Conservation (phyloP, 2,113 vertebrate species). For the Callaeas wilsoni region DNA sequence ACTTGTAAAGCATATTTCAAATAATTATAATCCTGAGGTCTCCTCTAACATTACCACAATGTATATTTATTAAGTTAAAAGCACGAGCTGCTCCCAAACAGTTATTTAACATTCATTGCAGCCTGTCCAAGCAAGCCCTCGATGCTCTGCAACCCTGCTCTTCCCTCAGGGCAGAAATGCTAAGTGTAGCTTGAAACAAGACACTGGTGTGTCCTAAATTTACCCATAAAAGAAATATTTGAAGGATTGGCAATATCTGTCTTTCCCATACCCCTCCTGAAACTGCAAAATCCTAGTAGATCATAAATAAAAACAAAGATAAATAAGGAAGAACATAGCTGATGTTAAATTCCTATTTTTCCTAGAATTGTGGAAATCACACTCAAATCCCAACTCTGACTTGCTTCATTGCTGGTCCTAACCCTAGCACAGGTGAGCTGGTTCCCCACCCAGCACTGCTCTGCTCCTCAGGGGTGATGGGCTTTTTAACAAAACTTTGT, state of each 20-base stretch:
- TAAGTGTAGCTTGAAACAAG: conserved; percentile 26
- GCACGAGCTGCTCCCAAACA: conserved; percentile 15
- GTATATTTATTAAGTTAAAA: conserved; percentile 51
- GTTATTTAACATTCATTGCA: conserved; percentile 37
- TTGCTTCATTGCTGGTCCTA: not conserved
- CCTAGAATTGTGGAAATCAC: not conserved
- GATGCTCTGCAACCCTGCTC: not conserved
- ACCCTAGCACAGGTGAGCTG: not conserved
- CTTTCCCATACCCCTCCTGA: not conserved
- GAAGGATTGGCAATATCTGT: not conserved
- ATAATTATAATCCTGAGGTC: conserved; percentile 49
- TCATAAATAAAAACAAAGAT: not conserved
- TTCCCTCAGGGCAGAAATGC: conserved; percentile 62
- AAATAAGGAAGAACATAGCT: not conserved
- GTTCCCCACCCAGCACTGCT: not conserved
- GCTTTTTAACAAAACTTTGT: not conserved
- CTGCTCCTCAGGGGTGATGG: not conserved
- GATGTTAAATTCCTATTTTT: not conserved
- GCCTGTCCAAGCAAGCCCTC: conserved; percentile 63
- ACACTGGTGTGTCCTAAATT: conserved; percentile 39
- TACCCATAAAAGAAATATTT: not conserved
- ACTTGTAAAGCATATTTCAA: conserved; percentile 17
- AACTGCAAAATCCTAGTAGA: not conserved
- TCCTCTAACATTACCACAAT: conserved; percentile 28
- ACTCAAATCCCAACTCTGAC: not conserved